Percentiles rank a stretch among this genome's conserved stretches.
phyloP scores from a whole-genome alignment of 2,113 vertebrate species.

The Isurus oxyrinchus region DNA sequence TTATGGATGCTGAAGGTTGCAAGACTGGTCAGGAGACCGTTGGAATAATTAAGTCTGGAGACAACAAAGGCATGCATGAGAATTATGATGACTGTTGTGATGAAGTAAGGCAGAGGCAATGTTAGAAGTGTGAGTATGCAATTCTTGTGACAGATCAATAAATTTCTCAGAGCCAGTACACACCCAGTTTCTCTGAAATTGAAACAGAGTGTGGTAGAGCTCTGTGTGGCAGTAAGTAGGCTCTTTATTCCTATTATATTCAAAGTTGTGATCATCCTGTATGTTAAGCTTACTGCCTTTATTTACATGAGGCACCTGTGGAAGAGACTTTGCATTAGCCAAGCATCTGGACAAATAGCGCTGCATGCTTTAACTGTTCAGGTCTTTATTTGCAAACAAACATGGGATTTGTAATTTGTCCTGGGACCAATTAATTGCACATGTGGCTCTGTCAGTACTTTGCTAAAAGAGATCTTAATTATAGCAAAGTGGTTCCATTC shows the following conservation, averaged over 20 bases:
- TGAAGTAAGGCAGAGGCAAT: too few species aligned
- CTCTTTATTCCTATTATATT: not conserved
- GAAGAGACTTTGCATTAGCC: not conserved
- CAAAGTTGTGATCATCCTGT: not conserved
- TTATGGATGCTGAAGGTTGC: not conserved
- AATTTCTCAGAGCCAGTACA: too few species aligned
- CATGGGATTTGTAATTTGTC: conserved; percentile 14
- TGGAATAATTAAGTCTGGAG: not conserved
- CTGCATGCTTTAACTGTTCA: not conserved
- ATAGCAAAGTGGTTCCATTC: not conserved
- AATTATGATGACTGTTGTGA: too few species aligned
- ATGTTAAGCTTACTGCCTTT: not conserved
- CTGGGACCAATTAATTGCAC: conserved; percentile 17
- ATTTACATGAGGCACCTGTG: not conserved
- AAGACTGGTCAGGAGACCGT: not conserved
- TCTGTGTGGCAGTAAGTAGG: not conserved
- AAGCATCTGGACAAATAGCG: not conserved
- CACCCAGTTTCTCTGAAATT: not conserved
- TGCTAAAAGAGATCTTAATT: not conserved
- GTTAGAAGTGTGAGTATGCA: too few species aligned
- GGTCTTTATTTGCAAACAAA: not conserved
- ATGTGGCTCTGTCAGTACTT: conserved; percentile 5
- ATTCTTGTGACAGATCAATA: too few species aligned
- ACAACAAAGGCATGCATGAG: too few species aligned
- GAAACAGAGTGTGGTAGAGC: not conserved